Evolutionary conservation across 2,797 vertebrate species (phyloP), one percentile per base, ranked within the genome.

Genomic region (Gallinago nigripennis): DNA sequence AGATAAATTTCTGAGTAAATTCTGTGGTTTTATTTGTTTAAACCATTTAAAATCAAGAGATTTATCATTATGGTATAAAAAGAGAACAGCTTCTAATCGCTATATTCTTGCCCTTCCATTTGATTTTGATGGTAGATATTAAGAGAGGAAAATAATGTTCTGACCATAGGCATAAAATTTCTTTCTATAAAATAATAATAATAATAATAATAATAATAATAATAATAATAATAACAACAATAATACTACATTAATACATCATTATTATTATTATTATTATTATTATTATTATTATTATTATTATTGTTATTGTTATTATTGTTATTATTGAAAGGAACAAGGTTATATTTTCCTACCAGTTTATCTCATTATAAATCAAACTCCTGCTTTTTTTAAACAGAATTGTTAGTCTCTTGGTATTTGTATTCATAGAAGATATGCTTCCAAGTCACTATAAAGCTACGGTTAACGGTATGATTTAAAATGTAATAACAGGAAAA

Each of bases 401-500:
- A 96, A 90, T 78, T 90, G 82, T 77, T 86, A 43, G 12, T 43
- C 30, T 78, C 43, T 33, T 83, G 25, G 3, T n/a, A 83, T 95
- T 94, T 94, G 31, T 86, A 91, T 95, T 95, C 87, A 70, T 17
- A 85, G 57, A 71, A 82, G 68, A 90, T 10, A 69, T 50, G 50
- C 7, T 84, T 92, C 76, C 63, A 90, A 77, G 45, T 90, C 23
- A 51, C 73, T 73, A 27, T 92, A 94, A 96, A 88, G 20, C 57
- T 90, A 76, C 71, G 33, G 13, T 92, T 86, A 95, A 39, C 24
- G 69, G 27, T 57, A 60, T 96, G 66, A 97, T 95, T 97, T 97
- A 96, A 97, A 97, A 93, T 65, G 41, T 54, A 97, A 79, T 90
- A 96, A 87, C 88, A 94, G 30, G 48, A 95, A 95, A 96, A 87